Evolutionary conservation across 2,888 invertebrate genomes (phyloP).

Genomic region (Bombyx huttoni): DNA sequence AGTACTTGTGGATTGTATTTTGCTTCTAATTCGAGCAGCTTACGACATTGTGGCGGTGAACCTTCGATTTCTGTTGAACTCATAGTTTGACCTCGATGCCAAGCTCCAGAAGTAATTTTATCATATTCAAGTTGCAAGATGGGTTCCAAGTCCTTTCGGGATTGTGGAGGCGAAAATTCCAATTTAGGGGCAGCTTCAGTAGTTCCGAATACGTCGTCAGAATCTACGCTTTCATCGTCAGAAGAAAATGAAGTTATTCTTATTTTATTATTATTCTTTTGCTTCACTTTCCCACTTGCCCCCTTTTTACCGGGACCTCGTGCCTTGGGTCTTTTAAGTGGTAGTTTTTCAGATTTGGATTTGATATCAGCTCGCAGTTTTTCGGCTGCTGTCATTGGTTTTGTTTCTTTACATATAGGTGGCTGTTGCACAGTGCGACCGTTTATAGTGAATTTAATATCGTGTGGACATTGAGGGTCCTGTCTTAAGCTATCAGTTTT

Average conservation of each 20-base stretch:
- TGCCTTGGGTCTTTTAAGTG: constrained; percentile 76
- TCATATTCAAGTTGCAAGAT: constrained; percentile 81
- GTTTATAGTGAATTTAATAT: constrained; percentile 66
- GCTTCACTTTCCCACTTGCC: constrained; percentile 71
- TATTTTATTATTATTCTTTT: constrained; percentile 78
- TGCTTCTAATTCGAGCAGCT: constrained; percentile 75
- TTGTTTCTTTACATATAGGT: constrained; percentile 52
- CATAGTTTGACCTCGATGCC: constrained; percentile 81
- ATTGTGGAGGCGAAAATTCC: constrained; percentile 83
- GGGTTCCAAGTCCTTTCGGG: constrained; percentile 81
- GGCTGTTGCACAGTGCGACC: constrained; percentile 55
- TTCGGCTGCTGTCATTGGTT: constrained; percentile 57
- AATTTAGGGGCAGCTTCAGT: constrained; percentile 81
- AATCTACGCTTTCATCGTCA: constrained; percentile 82
- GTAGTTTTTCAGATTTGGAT: constrained; percentile 73
- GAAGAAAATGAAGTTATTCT: constrained; percentile 83
- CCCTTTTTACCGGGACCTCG: constrained; percentile 74
- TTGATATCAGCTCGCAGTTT: constrained; percentile 68
- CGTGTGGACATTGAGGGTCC: constrained; percentile 68
- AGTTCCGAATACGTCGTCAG: constrained; percentile 83
- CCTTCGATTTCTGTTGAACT: constrained; percentile 85
- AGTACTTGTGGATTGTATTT: constrained; percentile 76
- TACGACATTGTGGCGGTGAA: constrained; percentile 80
- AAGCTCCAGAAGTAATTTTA: constrained; percentile 76
- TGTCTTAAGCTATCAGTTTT: constrained; percentile 78